Base-by-base conservation (phyloP, 2,797 vertebrate genomes). In the Morelia viridis region DNA sequence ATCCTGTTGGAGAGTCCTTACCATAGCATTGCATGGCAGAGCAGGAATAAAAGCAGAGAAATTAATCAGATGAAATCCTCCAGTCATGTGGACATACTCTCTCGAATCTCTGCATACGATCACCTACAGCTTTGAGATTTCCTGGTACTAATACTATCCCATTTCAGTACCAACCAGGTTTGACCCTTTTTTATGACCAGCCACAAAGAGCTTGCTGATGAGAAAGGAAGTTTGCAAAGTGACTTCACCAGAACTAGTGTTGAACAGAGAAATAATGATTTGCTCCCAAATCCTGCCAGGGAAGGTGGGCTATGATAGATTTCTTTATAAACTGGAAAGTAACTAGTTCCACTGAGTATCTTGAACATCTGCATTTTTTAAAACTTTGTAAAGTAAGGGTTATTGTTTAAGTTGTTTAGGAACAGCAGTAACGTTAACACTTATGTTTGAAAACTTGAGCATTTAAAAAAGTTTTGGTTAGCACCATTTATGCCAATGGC, bases 11-110 rank as follows among this genome's bases (percentile, higher is more conserved):
- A 96, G 93, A 95, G 90, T 92, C 91, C 62, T 90, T 0, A 0
- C 89, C 94, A 92, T 94, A 50, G 90, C 93, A 93, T 96, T 96
- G 94, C 91, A 83, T 85, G 93, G 89, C 90, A 90, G 93, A 91
- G 95, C 91, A 96, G 92, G 94, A 93, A 83, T 91, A 90, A 92
- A 93, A 95, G n/a, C 76, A 26, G 89, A 84, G 85, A 89, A 95
- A 57, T 92, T 93, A 97, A 97, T 97, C 94, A 94, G 92, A 95
- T 96, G 96, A 95, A 80, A 94, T 94, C 35, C 88, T 93, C 10
- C 5, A 94, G 96, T 93, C 91, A 93, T 94, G 95, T 94, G 94
- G 89, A 91, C 2, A 1, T 93, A 95, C 94, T 96, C 96, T 94
- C 94, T 83, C 91, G 95, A 96, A 93, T 95, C 94, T 90, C 93